phyloP scores from a whole-genome alignment of 2,797 vertebrate genomes.

The Chiloscyllium punctatum region DNA sequence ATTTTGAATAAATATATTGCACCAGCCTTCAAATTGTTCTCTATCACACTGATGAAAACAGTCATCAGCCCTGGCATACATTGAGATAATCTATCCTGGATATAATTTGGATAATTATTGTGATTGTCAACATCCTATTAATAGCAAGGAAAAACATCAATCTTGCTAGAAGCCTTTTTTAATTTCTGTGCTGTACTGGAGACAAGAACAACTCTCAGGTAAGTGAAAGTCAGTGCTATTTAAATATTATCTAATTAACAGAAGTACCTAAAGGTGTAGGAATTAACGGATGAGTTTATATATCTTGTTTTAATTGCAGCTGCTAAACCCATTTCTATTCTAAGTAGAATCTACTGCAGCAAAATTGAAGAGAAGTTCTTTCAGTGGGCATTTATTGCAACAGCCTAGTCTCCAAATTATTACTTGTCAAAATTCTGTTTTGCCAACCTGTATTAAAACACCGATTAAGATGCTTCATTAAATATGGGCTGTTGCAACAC shows the following conservation, averaged over 20 bases:
- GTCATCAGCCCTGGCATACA: background rate
- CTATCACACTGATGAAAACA: background rate
- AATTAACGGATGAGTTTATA: background rate
- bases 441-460: background rate
- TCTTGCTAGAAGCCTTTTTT: background rate
- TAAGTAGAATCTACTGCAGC: background rate
- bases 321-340: background rate
- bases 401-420: background rate
- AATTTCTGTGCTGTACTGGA: background rate
- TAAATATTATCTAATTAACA: background rate
- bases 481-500: background rate
- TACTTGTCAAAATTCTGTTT: background rate
- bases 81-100: background rate
- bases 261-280: background rate
- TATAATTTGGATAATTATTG: background rate
- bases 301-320: background rate
- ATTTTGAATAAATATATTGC: background rate
- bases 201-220: background rate
- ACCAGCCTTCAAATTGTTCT: background rate
- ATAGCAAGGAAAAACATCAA: background rate
- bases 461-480: background rate
- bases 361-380: background rate
- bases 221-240: background rate
- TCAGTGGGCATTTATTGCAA: background rate
- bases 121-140: constrained; percentile 3